Conservation (phyloP, 2,113 vertebrate species). For the Lutjanus erythropterus region DNA sequence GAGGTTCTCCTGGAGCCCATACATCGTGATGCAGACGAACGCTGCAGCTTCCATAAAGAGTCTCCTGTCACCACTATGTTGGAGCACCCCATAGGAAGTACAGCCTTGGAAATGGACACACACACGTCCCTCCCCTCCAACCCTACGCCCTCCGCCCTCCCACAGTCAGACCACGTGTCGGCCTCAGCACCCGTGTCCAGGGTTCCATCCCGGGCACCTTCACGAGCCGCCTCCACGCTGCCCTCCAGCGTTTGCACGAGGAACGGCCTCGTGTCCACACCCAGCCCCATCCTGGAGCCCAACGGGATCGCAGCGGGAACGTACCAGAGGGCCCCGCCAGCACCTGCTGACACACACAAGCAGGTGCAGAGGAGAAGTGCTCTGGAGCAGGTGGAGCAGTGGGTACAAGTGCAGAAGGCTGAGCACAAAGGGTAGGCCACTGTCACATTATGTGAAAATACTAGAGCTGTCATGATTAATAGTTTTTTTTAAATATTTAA, state of each 20-base stretch:
- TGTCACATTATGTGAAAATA: neutral
- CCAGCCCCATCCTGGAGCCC: conserved; percentile 88
- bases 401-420: conserved; percentile 93
- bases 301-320: conserved; percentile 88
- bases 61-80: conserved; percentile 73
- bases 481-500: too few relatives aligned
- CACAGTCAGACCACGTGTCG: conserved; percentile 53
- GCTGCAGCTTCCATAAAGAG: conserved; percentile 81
- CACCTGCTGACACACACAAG: conserved; percentile 79
- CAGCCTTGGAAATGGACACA: conserved; percentile 80
- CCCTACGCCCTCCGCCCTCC: conserved; percentile 16
- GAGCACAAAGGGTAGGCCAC: conserved; percentile 89
- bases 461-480: too few relatives aligned
- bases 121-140: conserved; percentile 79
- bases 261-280: conserved; percentile 85
- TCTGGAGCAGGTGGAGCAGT: conserved; percentile 93
- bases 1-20: conserved; percentile 81
- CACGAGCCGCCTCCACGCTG: conserved; percentile 80
- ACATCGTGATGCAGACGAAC: conserved; percentile 81
- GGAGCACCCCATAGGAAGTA: conserved; percentile 71
- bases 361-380: conserved; percentile 88
- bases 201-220: conserved; percentile 78
- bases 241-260: conserved; percentile 80
- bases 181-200: conserved; percentile 78
- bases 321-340: conserved; percentile 85